Conservation (phyloP, 2,888 invertebrate species). For the Meliscaeva auricollis region DNA sequence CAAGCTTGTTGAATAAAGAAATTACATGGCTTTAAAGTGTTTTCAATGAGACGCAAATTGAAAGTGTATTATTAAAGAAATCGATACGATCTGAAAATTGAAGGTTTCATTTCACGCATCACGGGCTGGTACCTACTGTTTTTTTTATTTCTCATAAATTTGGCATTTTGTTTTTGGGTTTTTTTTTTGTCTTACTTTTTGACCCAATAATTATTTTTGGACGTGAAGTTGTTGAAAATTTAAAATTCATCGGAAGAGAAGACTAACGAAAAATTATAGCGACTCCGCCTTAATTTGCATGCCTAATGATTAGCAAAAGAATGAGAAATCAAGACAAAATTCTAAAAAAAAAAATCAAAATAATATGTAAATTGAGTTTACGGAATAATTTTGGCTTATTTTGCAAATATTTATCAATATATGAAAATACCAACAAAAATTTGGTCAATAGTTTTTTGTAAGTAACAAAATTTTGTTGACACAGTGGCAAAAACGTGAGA, state of each 20-base stretch:
- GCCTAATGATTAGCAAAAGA: conserved; percentile 61
- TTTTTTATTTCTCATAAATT: conserved; percentile 4
- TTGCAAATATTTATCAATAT: conserved; percentile 13
- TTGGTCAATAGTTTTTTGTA: conserved; percentile 12
- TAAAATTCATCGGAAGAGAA: conserved; percentile 50
- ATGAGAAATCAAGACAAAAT: conserved; percentile 16
- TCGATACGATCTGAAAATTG: conserved; percentile 54
- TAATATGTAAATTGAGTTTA: conserved; percentile 32
- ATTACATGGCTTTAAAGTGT: conserved; percentile 58
- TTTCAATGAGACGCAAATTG: conserved; percentile 14
- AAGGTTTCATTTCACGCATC: conserved; percentile 30
- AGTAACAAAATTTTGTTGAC: conserved; percentile 8
- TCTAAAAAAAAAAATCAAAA: neutral
- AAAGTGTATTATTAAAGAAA: conserved; percentile 57
- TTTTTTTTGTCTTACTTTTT: conserved; percentile 6
- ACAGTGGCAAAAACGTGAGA: conserved; percentile 52
- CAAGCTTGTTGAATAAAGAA: conserved; percentile 63
- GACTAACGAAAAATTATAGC: conserved; percentile 11
- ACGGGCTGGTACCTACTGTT: neutral
- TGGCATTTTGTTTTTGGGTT: neutral
- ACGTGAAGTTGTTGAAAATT: conserved; percentile 31
- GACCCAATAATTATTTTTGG: conserved; percentile 69
- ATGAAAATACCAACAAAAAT: conserved; percentile 10
- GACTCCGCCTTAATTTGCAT: conserved; percentile 60
- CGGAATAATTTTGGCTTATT: conserved; percentile 38